Evolutionary conservation across 1,140 invertebrate species (phyloP).

Genomic region (Maconellicoccus hirsutus): DNA sequence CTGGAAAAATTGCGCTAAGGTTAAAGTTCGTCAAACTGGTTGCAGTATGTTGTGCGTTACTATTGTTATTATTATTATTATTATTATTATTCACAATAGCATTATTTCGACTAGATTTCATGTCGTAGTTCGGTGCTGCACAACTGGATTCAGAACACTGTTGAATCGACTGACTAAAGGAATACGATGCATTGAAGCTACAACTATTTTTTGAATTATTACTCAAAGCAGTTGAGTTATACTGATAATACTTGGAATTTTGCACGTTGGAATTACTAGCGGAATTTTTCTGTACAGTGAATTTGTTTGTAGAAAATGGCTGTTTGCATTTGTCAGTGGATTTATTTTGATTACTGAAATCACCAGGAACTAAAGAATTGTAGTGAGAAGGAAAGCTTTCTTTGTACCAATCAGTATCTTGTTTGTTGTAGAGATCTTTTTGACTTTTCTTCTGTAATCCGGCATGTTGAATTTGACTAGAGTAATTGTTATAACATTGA

Average conservation of each 20-base stretch:
- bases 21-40: conserved; percentile 54
- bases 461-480: neutral
- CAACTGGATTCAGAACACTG: neutral
- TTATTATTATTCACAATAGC: neutral
- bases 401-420: neutral
- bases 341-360: neutral
- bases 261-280: neutral
- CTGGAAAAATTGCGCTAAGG: conserved; percentile 53
- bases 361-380: neutral
- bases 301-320: neutral
- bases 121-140: neutral
- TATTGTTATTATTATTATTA: no score
- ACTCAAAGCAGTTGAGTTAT: neutral
- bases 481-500: conserved; percentile 13
- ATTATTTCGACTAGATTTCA: conserved; percentile 1
- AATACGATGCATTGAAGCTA: neutral
- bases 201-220: neutral
- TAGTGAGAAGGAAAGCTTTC: neutral
- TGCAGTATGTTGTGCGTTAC: conserved; percentile 22
- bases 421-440: conserved; percentile 3
- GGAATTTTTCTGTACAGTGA: neutral
- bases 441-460: neutral
- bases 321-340: neutral
- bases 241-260: neutral
- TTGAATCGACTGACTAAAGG: neutral